Evolutionary conservation across 2,113 vertebrate species (phyloP).

Genomic region (Spizaetus ornatus): DNA sequence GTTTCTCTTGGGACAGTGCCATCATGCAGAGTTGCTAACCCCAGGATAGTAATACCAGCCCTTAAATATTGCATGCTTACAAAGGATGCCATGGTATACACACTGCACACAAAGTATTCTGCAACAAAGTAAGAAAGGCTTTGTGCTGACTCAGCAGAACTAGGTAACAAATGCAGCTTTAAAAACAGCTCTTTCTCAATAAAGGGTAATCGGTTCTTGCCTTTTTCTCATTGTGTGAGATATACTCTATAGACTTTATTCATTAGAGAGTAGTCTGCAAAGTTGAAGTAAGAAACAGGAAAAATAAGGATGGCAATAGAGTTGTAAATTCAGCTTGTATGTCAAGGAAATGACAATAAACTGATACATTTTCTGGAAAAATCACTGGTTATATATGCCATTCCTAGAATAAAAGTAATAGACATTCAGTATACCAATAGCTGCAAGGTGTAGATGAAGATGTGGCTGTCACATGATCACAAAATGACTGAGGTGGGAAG

Average conservation of each 20-base stretch:
- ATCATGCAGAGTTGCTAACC: background rate
- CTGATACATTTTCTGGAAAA: background rate
- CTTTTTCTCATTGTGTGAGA: background rate
- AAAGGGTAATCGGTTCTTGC: background rate
- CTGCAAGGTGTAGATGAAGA: background rate
- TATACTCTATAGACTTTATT: background rate
- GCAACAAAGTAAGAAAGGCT: background rate
- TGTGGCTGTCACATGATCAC: background rate
- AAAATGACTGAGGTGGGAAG: background rate
- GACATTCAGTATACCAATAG: background rate
- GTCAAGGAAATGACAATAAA: slow-evolving; percentile 9
- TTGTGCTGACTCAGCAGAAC: slow-evolving; percentile 1
- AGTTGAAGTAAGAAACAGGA: background rate
- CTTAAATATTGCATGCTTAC: background rate
- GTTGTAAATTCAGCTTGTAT: background rate
- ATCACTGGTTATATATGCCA: background rate
- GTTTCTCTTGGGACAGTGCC: background rate
- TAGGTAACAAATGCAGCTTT: background rate
- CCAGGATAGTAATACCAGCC: background rate
- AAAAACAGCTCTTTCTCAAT: background rate
- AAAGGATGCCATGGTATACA: background rate
- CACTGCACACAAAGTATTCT: background rate
- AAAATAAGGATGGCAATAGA: background rate
- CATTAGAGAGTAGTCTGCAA: background rate
- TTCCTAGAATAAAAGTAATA: background rate